These are phyloP conservation scores for Dromas ardeola DNA, from an alignment of 2,113 vertebrate species.

Conservation along the genomic window DNA sequence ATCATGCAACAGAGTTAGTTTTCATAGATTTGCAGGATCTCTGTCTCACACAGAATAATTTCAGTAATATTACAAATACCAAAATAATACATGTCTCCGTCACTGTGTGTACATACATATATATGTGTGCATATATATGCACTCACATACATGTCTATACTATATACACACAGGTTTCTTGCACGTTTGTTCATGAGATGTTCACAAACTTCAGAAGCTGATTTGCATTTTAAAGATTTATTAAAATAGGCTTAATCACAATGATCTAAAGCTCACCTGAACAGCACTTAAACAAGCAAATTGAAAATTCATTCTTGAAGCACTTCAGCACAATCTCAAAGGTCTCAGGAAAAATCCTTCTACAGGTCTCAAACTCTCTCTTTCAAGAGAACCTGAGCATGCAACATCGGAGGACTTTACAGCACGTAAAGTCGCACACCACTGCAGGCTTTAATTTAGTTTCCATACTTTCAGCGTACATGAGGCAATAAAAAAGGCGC, in stretches of 20 bases:
- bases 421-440: rapidly evolving
- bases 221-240: not conserved
- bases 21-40: not conserved
- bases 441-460: not conserved
- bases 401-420: not conserved
- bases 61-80: not conserved
- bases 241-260: not conserved
- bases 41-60: not conserved
- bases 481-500: not conserved
- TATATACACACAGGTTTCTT: not conserved
- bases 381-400: not conserved
- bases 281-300: not conserved
- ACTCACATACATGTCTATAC: not conserved
- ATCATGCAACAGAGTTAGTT: not conserved
- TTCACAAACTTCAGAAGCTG: not conserved
- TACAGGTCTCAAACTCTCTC: not conserved
- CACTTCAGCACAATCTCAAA: not conserved
- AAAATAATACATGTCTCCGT: not conserved
- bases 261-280: not conserved
- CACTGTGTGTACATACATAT: not conserved
- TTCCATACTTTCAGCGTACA: not conserved
- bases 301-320: not conserved
- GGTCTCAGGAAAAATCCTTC: not conserved
- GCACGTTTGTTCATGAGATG: not conserved
- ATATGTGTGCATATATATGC: not conserved